Evolutionary conservation across 2,113 vertebrate genomes (phyloP).

Genomic region (Pipa parva): DNA sequence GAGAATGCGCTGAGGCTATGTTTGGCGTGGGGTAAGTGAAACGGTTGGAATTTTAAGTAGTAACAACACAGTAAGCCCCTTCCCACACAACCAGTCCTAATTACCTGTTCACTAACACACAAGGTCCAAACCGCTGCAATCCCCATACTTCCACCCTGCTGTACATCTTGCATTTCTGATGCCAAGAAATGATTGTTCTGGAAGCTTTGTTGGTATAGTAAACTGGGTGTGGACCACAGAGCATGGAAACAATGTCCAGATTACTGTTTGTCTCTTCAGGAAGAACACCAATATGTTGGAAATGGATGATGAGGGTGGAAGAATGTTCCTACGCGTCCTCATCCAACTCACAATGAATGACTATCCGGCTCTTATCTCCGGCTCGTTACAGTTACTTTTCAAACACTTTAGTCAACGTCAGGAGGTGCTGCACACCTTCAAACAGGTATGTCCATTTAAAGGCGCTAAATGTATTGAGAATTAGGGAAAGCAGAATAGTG

Average conservation of each 20-base stretch:
- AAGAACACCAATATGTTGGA: conserved; percentile 92
- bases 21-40: conserved; percentile 93
- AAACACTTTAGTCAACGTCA: conserved; percentile 98
- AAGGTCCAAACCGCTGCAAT: no score
- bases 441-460: conserved; percentile 86
- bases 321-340: conserved; percentile 88
- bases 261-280: conserved; percentile 57
- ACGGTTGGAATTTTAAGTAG: no score
- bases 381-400: conserved; percentile 92
- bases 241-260: not conserved
- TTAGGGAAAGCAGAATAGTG: no score
- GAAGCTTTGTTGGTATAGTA: not conserved
- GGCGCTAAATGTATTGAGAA: no score
- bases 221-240: not conserved
- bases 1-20: conserved; percentile 96
- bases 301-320: conserved; percentile 92
- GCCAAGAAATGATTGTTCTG: no score
- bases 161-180: no score
- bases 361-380: conserved; percentile 86
- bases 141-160: no score
- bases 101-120: no score
- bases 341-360: conserved; percentile 93
- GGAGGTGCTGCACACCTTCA: conserved; percentile 92
- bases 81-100: no score
- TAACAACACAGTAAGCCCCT: no score